phyloP scores from a whole-genome alignment of 2,113 vertebrate genomes.

The Jacana jacana region DNA sequence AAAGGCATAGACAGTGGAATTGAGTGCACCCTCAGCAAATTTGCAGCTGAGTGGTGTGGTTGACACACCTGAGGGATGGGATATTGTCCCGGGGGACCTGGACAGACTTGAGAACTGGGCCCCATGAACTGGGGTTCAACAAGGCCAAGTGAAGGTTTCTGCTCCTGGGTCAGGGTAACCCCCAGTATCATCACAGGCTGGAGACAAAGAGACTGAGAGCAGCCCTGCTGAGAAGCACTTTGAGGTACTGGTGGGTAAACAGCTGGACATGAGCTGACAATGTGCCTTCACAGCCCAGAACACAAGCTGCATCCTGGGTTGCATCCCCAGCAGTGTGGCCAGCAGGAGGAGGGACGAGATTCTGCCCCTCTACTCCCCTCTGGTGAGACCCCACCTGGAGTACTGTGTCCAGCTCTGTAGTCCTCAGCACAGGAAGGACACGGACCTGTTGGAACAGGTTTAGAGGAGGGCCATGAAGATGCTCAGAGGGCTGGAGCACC shows the following conservation, averaged over 20 bases:
- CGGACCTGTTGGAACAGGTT: neutral
- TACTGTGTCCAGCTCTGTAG: neutral
- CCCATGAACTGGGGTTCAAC: neutral
- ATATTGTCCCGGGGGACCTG: neutral
- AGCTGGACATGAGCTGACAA: neutral
- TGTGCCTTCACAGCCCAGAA: neutral
- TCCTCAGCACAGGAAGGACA: neutral
- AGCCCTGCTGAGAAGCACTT: neutral
- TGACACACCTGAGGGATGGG: rapidly evolving
- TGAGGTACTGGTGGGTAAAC: neutral
- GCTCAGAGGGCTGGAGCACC: neutral
- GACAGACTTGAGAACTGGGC: neutral
- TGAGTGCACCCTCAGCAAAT: neutral
- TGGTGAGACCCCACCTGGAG: neutral
- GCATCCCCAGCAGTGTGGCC: neutral
- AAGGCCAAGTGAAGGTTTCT: neutral
- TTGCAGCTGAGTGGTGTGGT: neutral
- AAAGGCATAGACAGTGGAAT: neutral
- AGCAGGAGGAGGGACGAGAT: neutral
- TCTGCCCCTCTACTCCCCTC: neutral
- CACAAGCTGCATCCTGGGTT: neutral
- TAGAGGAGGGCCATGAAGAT: neutral
- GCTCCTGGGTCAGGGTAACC: neutral
- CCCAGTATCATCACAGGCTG: neutral
- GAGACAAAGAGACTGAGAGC: neutral